phyloP scores from a whole-genome alignment of 2,888 invertebrate genomes.

The Hydroisotoma schaefferi region DNA sequence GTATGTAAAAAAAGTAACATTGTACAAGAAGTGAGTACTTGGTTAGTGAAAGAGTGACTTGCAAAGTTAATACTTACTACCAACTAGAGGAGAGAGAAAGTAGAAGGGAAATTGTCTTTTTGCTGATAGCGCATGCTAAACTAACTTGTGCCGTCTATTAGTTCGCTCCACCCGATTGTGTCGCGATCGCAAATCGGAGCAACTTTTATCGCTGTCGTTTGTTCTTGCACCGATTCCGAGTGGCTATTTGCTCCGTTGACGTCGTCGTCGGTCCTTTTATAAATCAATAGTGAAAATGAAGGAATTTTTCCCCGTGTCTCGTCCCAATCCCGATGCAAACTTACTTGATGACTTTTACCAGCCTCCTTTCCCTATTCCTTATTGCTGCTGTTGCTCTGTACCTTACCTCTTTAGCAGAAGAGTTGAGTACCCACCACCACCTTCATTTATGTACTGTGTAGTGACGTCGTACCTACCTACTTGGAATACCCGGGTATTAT shows the following conservation, averaged over 20 bases:
- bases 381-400: constrained; percentile 9
- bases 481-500: neutral
- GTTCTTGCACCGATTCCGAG: constrained; percentile 49
- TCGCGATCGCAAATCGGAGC: constrained; percentile 49
- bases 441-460: constrained; percentile 3
- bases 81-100: constrained; percentile 1
- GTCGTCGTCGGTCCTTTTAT: constrained; percentile 47
- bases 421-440: too few relatives aligned
- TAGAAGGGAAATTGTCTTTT: constrained; percentile 46
- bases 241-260: constrained; percentile 49
- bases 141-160: constrained; percentile 49
- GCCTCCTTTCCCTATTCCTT: neutral
- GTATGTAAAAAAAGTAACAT: constrained; percentile 9
- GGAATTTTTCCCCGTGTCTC: constrained; percentile 48
- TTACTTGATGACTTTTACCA: constrained; percentile 42
- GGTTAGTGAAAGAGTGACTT: neutral
- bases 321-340: constrained; percentile 37
- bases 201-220: constrained; percentile 49
- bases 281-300: constrained; percentile 49
- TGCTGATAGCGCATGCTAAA: constrained; percentile 49
- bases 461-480: neutral
- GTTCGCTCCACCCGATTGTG: constrained; percentile 49
- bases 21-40: constrained; percentile 7
- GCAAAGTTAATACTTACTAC: neutral
- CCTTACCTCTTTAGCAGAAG: constrained; percentile 7